Conservation (phyloP, 2,888 invertebrate genomes). For the Agrenia bidenticulata region DNA sequence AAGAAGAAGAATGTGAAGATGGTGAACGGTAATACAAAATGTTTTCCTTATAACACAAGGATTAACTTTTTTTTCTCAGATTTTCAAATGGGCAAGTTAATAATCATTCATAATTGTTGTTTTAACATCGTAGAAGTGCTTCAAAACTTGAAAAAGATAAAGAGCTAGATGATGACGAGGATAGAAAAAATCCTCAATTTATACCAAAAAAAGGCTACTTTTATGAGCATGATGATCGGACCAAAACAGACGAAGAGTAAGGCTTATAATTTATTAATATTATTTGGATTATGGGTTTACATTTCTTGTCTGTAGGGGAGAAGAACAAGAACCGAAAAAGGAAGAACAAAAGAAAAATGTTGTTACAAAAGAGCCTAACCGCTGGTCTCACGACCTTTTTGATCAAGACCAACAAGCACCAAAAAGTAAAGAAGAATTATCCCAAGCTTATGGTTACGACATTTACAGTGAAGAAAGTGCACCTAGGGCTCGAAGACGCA, state of each 20-base stretch:
- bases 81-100: too few relatives aligned
- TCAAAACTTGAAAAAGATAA: slow-evolving; percentile 58
- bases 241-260: slow-evolving; percentile 67
- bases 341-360: slow-evolving; percentile 58
- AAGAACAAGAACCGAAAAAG: slow-evolving; percentile 50
- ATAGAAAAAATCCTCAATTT: slow-evolving; percentile 93
- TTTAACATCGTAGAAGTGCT: background rate
- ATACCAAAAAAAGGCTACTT: slow-evolving; percentile 94
- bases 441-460: slow-evolving; percentile 88
- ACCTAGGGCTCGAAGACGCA: slow-evolving; percentile 78
- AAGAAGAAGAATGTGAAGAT: slow-evolving; percentile 57
- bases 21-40: slow-evolving; percentile 59
- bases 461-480: slow-evolving; percentile 90
- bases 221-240: slow-evolving; percentile 93
- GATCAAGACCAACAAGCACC: slow-evolving; percentile 78
- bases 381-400: slow-evolving; percentile 86
- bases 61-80: too few relatives aligned
- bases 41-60: too few relatives aligned
- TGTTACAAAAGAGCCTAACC: slow-evolving; percentile 64
- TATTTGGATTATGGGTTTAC: too few relatives aligned
- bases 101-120: too few relatives aligned
- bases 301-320: slow-evolving; percentile 28
- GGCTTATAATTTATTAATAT: slow-evolving; percentile 2
- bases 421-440: slow-evolving; percentile 79
- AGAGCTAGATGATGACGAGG: slow-evolving; percentile 88